A percentile compares a stretch with the other conserved stretches of the same genome.
Evolutionary conservation across 2,113 vertebrate species (phyloP).

Genomic region (Chionodraco myersi): DNA sequence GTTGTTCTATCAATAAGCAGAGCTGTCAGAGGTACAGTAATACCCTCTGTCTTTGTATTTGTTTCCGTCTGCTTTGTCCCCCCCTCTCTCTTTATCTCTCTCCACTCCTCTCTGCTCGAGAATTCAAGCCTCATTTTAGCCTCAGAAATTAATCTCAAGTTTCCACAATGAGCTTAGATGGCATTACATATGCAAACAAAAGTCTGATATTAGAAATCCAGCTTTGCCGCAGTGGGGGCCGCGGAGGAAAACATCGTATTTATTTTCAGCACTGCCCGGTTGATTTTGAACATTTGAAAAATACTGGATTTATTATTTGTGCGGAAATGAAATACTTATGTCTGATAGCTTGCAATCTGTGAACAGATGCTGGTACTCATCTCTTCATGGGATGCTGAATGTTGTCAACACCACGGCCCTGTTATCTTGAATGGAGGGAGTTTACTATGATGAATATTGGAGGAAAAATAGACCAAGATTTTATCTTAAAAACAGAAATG

Average conservation of each 20-base stretch:
- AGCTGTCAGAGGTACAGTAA: conserved; percentile 57
- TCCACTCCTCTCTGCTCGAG: conserved; percentile 53
- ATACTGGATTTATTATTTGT: conserved; percentile 35
- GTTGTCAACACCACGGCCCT: background rate
- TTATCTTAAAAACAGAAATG: background rate
- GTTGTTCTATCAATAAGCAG: conserved; percentile 58
- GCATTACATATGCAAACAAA: conserved; percentile 83
- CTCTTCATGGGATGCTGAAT: background rate
- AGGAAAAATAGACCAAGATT: background rate
- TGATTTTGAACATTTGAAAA: conserved; percentile 36
- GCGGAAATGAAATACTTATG: conserved; percentile 33
- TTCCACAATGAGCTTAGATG: conserved; percentile 81
- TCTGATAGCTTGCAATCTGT: conserved; percentile 17
- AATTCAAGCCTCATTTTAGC: conserved; percentile 72
- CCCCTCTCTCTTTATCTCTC: conserved; percentile 51
- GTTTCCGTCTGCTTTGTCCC: conserved; percentile 56
- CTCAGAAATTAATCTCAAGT: conserved; percentile 79
- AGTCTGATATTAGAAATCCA: conserved; percentile 80
- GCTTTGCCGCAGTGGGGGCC: conserved; percentile 44
- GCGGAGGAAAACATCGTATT: conserved; percentile 36
- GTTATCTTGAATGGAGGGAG: background rate
- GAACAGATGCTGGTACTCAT: conserved; percentile 25
- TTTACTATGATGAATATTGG: background rate
- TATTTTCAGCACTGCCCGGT: conserved; percentile 35
- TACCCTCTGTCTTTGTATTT: conserved; percentile 57